phyloP scores from a whole-genome alignment of 2,888 invertebrate genomes.

The Melikaiella ostensackeni region DNA sequence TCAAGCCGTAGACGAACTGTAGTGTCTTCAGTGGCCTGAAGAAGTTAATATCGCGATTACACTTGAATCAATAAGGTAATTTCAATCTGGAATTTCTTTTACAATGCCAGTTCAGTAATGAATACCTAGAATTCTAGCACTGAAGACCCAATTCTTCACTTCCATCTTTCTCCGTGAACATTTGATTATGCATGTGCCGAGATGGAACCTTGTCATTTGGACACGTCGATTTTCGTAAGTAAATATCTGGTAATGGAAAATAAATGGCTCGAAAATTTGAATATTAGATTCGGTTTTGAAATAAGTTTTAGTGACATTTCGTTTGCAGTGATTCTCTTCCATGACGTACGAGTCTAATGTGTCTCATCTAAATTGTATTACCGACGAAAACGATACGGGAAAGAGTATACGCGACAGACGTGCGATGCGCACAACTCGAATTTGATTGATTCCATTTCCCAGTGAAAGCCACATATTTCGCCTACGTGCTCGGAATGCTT shows the following conservation, averaged over 20 bases:
- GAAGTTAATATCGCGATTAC: no score
- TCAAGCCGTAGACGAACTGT: no score
- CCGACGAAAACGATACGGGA: conserved; percentile 47
- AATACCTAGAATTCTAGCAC: no score
- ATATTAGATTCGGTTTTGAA: not conserved
- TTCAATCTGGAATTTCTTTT: no score
- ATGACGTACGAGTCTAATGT: conserved; percentile 41
- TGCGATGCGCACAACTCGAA: conserved; percentile 59
- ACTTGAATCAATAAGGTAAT: no score
- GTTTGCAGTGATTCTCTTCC: not conserved
- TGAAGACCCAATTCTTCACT: no score
- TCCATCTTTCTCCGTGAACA: no score
- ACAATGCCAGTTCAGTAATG: no score
- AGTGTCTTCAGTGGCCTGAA: no score
- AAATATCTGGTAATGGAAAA: not conserved
- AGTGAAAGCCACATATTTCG: conserved; percentile 64
- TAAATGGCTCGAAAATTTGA: not conserved
- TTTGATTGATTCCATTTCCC: conserved; percentile 71
- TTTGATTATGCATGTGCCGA: no score
- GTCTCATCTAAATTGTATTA: conserved; percentile 56
- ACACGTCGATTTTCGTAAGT: no score
- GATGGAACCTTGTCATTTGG: no score
- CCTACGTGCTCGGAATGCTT: conserved; percentile 65
- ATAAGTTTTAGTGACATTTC: conserved; percentile 5
- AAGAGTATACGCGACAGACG: conserved; percentile 47